These are phyloP conservation scores for Oncopeltus fasciatus DNA, from an alignment of 1,140 invertebrate species.

Conservation along the genomic window DNA sequence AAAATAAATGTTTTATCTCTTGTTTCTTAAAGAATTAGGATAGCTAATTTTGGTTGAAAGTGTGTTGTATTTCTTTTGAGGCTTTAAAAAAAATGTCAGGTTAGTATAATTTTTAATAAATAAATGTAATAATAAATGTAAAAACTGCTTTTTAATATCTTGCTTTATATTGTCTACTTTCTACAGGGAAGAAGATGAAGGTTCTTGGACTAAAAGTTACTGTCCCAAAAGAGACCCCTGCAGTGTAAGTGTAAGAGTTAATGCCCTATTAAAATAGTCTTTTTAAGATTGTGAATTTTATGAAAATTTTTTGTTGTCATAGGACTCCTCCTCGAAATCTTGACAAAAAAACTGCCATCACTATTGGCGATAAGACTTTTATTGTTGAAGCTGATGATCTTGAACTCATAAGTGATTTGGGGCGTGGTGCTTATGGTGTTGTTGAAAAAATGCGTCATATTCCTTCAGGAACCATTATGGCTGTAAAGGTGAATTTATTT, in stretches of 20 bases:
- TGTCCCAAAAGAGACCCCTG: not conserved
- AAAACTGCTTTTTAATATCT: not conserved
- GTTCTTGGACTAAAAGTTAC: not conserved
- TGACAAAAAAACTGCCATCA: slow-evolving; percentile 72
- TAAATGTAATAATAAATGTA: not conserved
- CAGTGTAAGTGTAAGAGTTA: not conserved
- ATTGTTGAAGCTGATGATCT: slow-evolving; percentile 83
- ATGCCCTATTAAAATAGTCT: not conserved
- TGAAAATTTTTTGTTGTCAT: not conserved
- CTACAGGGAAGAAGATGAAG: not conserved
- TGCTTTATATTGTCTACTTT: not conserved
- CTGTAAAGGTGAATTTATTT: slow-evolving; percentile 65
- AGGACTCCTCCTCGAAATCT: slow-evolving; percentile 66
- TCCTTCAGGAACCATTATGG: slow-evolving; percentile 77
- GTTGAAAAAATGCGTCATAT: slow-evolving; percentile 92
- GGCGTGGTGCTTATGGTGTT: slow-evolving; percentile 87
- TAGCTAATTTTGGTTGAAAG: not conserved
- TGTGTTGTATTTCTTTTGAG: not conserved
- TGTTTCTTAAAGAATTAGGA: not conserved
- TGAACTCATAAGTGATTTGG: slow-evolving; percentile 74
- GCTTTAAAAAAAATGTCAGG: not conserved
- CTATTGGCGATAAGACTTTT: slow-evolving; percentile 70
- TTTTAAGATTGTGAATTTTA: not conserved
- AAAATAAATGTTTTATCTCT: not conserved
- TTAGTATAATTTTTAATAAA: not conserved